Base-by-base conservation (phyloP, 1,140 invertebrate genomes). In the Phenacoccus solenopsis region DNA sequence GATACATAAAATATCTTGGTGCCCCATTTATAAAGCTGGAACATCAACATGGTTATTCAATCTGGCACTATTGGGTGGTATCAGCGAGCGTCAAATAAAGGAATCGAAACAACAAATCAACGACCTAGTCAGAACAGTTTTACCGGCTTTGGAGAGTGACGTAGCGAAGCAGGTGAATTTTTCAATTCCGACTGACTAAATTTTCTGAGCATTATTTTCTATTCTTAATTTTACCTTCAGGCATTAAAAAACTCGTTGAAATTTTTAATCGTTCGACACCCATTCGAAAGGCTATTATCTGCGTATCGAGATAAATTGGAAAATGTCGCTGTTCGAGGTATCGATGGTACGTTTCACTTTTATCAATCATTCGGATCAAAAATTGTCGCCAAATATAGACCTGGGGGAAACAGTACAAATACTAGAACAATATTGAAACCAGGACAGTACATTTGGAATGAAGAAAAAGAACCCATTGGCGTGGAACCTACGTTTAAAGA, bases 401-500 rank as follows among this genome's bases (percentile, higher is more conserved):
- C 21, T 1, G 59, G 59, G 9, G 59, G 59, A 4, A 64, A 64
- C 22, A 24, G 3, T 20, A 64, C 59, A 22, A 27, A 64, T 24
- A 24, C 25, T 25, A 24, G 59, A 25, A 10, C 1, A 10, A 9
- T 64, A 10, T 16, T 64, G 59, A 64, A 64, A 27, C 21, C 21
- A 3, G 22, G 22, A 20, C 59, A 64, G 59, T 64, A 64, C 25
- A 64, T 64, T 64, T 69, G 79, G 81, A 1, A 75, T 77, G 38
- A 79, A 80, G n/a, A 73, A 75, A 25, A 79, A 82, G 77, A 74
- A 76, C 79, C 75, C 75, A 74, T 73, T 0, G 81, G 81, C 2
- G 74, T 78, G 80, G 87, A 75, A 83, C 88, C 74, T 79, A 88
- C 73, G 80, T 93, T 84, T 82, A 79, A 73, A 79, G 92, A 84